Conservation (phyloP, 2,113 vertebrate species). For the Microcebus jonahi region DNA sequence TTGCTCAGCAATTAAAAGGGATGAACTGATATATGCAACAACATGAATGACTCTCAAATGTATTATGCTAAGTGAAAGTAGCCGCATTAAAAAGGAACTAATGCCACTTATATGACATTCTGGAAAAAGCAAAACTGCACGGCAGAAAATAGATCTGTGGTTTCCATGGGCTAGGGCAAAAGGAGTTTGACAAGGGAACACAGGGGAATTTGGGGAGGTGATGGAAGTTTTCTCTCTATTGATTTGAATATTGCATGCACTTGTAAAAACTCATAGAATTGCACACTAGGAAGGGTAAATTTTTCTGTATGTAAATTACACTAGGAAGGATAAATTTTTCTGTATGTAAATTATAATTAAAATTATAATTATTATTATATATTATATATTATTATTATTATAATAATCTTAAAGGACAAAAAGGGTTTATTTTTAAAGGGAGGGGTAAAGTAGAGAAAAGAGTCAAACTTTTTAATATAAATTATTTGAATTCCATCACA, state of each 20-base stretch:
- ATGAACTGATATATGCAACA: not conserved
- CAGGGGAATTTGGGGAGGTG: fast-evolving
- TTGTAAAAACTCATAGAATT: not conserved
- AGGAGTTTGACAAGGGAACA: not conserved
- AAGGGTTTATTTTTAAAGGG: not conserved
- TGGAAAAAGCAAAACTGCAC: not conserved
- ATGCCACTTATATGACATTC: not conserved
- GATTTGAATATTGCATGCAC: not conserved
- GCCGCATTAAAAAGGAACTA: not conserved
- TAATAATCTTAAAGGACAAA: too few species aligned
- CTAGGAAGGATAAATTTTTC: too few species aligned
- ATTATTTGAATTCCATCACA: not conserved
- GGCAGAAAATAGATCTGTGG: not conserved
- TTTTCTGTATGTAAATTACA: not conserved
- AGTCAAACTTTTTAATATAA: not conserved
- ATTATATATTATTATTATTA: too few species aligned
- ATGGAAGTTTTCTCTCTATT: not conserved
- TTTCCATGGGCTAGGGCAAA: not conserved
- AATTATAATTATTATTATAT: too few species aligned
- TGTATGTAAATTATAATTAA: too few species aligned
- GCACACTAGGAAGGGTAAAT: not conserved
- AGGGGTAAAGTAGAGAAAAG: not conserved
- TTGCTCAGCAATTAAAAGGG: not conserved
- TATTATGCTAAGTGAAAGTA: not conserved
- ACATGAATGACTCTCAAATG: not conserved